Base-by-base conservation (phyloP, 2,888 invertebrate genomes). In the Pyrrhia umbra region DNA sequence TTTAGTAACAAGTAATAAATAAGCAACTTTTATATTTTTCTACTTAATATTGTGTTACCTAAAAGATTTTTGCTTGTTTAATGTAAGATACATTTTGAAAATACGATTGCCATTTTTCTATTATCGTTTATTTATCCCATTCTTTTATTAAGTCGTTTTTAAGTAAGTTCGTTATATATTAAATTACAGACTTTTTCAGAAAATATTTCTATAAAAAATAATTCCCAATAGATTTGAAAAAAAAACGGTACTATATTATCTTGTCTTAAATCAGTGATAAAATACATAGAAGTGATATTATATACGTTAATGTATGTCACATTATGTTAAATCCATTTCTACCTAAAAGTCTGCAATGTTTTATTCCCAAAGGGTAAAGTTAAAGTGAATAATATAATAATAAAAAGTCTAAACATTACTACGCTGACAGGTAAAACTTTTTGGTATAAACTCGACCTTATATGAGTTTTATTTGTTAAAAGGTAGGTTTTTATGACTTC, bases 341-440 rank as follows among this genome's bases (percentile, higher is more conserved):
- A 45, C 25, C 49, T 1, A 34, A 50, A 65, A 20, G 54, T 49
- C 23, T 54, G 3, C 45, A 16, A 69, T 66, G 45, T 75, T 66
- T 79, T 55, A 69, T 58, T 63, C 59, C 47, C 70, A 37, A 64
- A 60, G 51, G 60, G 21, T 6, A 6, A 23, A 23, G 13, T 62
- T 52, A 69, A 78, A 69, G 65, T 69, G 65, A 66, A 75, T 75
- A 75, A 75, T 75, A 75, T 57, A 75, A 65, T 78, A 68, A 75
- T 78, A 78, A 78, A 68, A 75, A 47, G 45, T 61, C 59, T 27
- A 25, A 62, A 56, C 49, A 51, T 65, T 65, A 59, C 47, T 10
- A 54, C 52, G 64, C 43, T 50, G 57, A 47, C 61, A 62, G 68
- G 54, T 74, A 59, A 57, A 78, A 64, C 40, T 68, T 77, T 77